phyloP scores from a whole-genome alignment of 2,888 invertebrate species.

The Spicauda simplicius region DNA sequence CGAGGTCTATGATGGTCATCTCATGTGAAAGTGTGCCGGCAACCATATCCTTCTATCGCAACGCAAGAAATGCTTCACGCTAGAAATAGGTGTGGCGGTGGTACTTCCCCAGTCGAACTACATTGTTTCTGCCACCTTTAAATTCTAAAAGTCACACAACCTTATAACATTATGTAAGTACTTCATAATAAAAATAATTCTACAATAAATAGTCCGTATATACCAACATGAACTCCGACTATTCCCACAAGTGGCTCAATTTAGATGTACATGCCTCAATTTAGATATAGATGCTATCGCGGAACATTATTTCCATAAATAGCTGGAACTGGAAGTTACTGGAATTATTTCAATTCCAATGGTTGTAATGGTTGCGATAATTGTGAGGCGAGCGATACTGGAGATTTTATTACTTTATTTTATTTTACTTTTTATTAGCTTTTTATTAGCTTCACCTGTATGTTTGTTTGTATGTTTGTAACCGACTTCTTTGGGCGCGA shows the following conservation, averaged over 20 bases:
- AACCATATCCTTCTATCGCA: too few relatives aligned
- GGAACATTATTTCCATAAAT: conserved; percentile 43
- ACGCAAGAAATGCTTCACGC: too few relatives aligned
- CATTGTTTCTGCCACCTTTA: too few relatives aligned
- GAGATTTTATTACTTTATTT: background rate
- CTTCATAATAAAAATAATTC: background rate
- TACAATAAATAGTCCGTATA: background rate
- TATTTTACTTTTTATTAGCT: too few relatives aligned
- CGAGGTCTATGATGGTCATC: too few relatives aligned
- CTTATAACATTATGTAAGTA: too few relatives aligned
- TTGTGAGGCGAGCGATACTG: conserved; percentile 3
- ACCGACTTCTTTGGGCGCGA: too few relatives aligned
- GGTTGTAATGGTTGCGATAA: conserved; percentile 17
- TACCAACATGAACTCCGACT: background rate
- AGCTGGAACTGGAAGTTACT: conserved; percentile 46
- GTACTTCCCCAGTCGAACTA: too few relatives aligned
- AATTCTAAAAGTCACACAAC: background rate
- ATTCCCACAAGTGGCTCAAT: conserved; percentile 30
- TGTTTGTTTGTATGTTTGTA: too few relatives aligned
- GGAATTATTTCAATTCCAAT: conserved; percentile 41
- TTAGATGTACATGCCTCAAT: background rate
- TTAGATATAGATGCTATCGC: conserved; percentile 9
- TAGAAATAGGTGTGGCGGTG: too few relatives aligned
- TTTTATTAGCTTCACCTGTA: too few relatives aligned
- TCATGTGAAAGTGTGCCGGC: too few relatives aligned